phyloP scores from a whole-genome alignment of 2,797 vertebrate genomes.

The Falco concolor region DNA sequence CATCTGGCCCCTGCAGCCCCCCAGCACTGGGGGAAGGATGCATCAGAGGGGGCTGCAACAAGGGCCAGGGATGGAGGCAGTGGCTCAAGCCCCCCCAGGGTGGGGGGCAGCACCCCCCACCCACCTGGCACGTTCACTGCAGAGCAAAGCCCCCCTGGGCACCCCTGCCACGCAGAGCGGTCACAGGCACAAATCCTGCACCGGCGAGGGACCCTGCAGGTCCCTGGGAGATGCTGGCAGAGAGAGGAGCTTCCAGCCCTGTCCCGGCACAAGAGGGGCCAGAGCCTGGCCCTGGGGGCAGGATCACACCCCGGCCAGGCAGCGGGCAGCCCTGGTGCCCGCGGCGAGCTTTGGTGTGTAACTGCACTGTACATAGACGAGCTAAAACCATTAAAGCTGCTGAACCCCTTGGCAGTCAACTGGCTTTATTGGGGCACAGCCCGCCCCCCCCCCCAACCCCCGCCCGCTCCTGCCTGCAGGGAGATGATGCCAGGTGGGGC shows the following conservation, averaged over 20 bases:
- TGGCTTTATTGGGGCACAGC: slow-evolving; percentile 25
- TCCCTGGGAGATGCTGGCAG: background rate
- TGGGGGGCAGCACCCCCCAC: background rate
- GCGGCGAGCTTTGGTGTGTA: background rate
- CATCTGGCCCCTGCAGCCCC: background rate
- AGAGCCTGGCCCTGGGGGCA: background rate
- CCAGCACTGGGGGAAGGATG: background rate
- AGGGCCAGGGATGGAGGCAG: background rate
- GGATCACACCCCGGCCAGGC: background rate
- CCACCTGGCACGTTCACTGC: background rate
- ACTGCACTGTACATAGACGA: slow-evolving; percentile 42
- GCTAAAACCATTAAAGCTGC: slow-evolving; percentile 64
- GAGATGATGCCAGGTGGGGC: too few species aligned
- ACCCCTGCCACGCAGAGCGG: background rate
- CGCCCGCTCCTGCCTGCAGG: background rate
- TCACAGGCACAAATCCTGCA: slow-evolving; percentile 7
- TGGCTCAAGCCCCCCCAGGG: background rate
- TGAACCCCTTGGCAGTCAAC: background rate
- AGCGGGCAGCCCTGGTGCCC: background rate
- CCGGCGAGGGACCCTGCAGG: background rate
- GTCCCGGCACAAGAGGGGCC: background rate
- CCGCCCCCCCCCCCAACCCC: too few species aligned
- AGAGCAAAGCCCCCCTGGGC: slow-evolving; percentile 17
- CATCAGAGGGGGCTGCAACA: background rate
- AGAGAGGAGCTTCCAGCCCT: background rate